phyloP scores from a whole-genome alignment of 2,113 vertebrate species.

The Leptocoma aspasia region DNA sequence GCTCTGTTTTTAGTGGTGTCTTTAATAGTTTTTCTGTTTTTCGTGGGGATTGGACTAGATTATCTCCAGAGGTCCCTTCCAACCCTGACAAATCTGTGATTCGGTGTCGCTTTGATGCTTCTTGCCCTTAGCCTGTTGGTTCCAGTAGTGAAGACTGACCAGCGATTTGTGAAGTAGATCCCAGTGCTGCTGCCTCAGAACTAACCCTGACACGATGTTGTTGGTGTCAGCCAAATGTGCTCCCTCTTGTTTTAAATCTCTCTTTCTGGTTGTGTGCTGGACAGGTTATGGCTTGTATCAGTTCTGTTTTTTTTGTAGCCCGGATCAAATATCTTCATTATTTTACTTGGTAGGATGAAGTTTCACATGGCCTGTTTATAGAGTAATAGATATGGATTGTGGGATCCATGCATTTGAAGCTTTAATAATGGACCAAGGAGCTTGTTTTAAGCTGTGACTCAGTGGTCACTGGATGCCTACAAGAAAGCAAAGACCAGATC shows the following conservation, averaged over 20 bases:
- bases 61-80: background rate
- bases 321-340: background rate
- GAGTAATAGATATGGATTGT: background rate
- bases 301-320: background rate
- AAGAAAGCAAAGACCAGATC: background rate
- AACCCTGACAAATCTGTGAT: background rate
- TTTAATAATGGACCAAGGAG: background rate
- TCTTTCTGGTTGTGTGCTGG: background rate
- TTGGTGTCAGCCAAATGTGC: background rate
- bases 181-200: background rate
- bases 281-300: background rate
- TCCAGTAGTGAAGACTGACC: background rate
- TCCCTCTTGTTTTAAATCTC: background rate
- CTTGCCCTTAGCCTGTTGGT: background rate
- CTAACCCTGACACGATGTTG: background rate
- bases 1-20: background rate
- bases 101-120: background rate
- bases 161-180: accelerated
- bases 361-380: background rate
- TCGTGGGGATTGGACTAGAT: background rate
- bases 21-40: background rate
- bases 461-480: background rate
- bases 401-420: background rate
- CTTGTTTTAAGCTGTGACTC: background rate
- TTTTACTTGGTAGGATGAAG: background rate